Evolutionary conservation across 2,113 vertebrate genomes (phyloP), one percentile per base, ranked within the genome.

Genomic region (Lophura nycthemera): DNA sequence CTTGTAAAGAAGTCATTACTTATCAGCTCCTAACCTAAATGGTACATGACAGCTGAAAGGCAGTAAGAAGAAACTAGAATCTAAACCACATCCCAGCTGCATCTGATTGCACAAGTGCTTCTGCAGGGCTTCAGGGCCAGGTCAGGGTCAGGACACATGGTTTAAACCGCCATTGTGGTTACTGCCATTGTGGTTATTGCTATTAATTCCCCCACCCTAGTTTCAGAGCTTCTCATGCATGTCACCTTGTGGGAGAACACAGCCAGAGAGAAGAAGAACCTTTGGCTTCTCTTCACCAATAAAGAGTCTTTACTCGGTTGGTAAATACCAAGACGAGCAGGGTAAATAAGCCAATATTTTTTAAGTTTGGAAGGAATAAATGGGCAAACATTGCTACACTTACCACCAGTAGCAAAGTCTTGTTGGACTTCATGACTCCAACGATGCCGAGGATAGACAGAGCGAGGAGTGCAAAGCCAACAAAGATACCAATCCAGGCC

Each of bases 401-500:
- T 96, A 98, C 98, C 94, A 81, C 96, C 63, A 98, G 60, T 38
- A 98, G 92, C 66, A 98, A 92, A 74, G 97, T 98, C 87, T 96
- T 97, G 83, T 50, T 97, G 32, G 97, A 96, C 72, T 97, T 98
- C 84, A 98, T 77, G 91, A 98, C 96, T 84, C 96, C 98, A 54
- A 97, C 2, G 5, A 98, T 98, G 32, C 98, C 98, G 32, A 98
- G 95, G 50, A 98, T 59, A 6, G 98, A 96, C 19, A 98, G 89
- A 43, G 96, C 96, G 90, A 98, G 98, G 79, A 98, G 97, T 47
- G 95, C 96, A 95, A 98, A 97, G 64, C 98, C 98, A 0, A 98
- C 97, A 64, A 98, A 98, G 85, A 98, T 97, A 79, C 98, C 98
- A 6, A 98, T 98, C 98, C 98, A 98, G 75, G 98, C 97, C 1